A percentile compares a stretch with the other conserved stretches of the same genome.
Evolutionary conservation across 2,797 vertebrate species (phyloP).

Genomic region (Merluccius polli): DNA sequence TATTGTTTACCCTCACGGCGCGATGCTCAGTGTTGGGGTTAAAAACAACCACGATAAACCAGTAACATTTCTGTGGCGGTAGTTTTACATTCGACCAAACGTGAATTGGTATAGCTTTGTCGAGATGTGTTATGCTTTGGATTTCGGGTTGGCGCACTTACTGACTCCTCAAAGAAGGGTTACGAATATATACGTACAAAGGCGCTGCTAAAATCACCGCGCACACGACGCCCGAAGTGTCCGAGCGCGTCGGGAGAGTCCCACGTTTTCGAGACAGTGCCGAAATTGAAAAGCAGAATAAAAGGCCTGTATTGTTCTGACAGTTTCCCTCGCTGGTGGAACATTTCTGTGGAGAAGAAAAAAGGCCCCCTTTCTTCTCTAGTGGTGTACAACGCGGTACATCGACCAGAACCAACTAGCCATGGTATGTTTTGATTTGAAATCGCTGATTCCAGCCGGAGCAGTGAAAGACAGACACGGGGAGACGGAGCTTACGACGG

Average conservation of each 20-base stretch:
- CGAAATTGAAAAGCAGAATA: constrained; percentile 25
- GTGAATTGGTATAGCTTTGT: background rate
- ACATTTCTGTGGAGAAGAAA: constrained; percentile 8
- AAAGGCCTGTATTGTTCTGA: constrained; percentile 35
- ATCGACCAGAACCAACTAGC: constrained; percentile 45
- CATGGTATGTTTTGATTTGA: constrained; percentile 52
- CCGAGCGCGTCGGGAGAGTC: constrained; percentile 19
- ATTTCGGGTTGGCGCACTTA: background rate
- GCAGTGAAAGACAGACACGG: constrained; percentile 20
- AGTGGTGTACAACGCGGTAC: background rate
- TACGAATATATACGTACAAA: background rate
- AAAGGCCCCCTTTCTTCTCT: constrained; percentile 18
- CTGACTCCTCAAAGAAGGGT: background rate
- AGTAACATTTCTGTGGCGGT: background rate
- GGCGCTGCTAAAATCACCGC: constrained; percentile 15
- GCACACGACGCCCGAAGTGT: constrained; percentile 14
- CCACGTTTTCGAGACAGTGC: constrained; percentile 8
- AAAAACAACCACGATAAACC: background rate
- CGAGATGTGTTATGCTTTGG: background rate
- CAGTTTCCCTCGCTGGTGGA: constrained; percentile 18
- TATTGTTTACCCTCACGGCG: too few species aligned
- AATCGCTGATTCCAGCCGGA: constrained; percentile 37
- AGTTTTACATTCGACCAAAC: background rate
- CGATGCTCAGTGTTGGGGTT: too few species aligned
- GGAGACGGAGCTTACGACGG: background rate